Conservation (phyloP, 2,113 vertebrate species). For the Pleuronectes platessa region DNA sequence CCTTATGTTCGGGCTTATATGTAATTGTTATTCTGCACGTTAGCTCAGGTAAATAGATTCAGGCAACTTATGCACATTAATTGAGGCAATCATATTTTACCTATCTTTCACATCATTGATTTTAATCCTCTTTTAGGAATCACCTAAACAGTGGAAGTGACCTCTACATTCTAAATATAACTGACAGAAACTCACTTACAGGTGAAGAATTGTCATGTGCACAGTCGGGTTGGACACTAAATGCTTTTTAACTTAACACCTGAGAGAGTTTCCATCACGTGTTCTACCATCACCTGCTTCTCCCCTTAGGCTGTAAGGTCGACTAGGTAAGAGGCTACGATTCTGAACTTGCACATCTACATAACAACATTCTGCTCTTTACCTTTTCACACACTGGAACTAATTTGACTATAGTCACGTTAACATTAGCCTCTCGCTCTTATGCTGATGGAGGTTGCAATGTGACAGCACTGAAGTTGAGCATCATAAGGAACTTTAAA, state of each 20-base stretch:
- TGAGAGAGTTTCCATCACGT: neutral
- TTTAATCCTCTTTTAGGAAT: slow-evolving; percentile 9
- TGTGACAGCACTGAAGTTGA: no score
- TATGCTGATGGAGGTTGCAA: no score
- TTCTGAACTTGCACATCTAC: neutral
- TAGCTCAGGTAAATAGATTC: no score
- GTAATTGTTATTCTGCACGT: no score
- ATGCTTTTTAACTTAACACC: neutral
- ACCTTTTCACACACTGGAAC: neutral
- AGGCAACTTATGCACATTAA: no score
- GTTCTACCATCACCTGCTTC: neutral
- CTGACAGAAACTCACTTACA: slow-evolving; percentile 2
- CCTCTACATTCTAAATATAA: neutral
- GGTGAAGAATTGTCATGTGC: slow-evolving; percentile 23
- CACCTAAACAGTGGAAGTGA: neutral
- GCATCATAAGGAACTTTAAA: no score
- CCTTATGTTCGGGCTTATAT: no score
- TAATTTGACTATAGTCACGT: no score
- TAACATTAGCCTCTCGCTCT: no score
- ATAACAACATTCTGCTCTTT: neutral
- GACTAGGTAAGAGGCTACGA: neutral
- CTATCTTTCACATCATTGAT: neutral
- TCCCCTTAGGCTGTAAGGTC: neutral
- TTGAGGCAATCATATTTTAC: neutral
- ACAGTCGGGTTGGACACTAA: neutral